These are phyloP conservation scores for Melanocharis versteri DNA, from an alignment of 2,113 vertebrate species.

Conservation along the genomic window DNA sequence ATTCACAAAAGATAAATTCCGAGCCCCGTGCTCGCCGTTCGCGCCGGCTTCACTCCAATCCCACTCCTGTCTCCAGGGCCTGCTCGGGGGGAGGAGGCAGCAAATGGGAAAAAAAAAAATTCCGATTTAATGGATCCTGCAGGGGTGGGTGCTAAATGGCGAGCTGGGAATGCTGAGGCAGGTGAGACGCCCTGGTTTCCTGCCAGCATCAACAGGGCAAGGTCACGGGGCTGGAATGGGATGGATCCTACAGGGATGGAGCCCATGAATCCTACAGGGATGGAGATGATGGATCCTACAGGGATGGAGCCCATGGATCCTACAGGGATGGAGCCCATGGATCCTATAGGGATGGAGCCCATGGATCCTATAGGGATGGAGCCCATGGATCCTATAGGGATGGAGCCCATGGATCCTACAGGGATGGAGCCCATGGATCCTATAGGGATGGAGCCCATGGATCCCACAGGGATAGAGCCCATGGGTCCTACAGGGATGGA, in stretches of 20 bases:
- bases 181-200: accelerated
- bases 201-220: neutral
- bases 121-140: neutral
- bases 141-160: neutral
- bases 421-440: neutral
- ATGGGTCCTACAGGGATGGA: neutral
- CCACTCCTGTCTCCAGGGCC: neutral
- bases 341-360: neutral
- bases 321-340: neutral
- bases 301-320: neutral
- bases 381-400: neutral
- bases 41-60: accelerated
- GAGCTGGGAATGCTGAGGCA: neutral
- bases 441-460: neutral
- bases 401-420: neutral
- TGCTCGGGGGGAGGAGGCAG: neutral
- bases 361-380: neutral
- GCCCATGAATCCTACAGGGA: accelerated
- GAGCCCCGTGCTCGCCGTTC: neutral
- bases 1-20: constrained; percentile 16
- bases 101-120: neutral
- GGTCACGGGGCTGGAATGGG: neutral
- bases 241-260: neutral
- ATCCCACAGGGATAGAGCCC: neutral
- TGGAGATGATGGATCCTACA: neutral